These are phyloP conservation scores for Hesperia comma DNA, from an alignment of 2,888 invertebrate genomes.

Conservation along the genomic window DNA sequence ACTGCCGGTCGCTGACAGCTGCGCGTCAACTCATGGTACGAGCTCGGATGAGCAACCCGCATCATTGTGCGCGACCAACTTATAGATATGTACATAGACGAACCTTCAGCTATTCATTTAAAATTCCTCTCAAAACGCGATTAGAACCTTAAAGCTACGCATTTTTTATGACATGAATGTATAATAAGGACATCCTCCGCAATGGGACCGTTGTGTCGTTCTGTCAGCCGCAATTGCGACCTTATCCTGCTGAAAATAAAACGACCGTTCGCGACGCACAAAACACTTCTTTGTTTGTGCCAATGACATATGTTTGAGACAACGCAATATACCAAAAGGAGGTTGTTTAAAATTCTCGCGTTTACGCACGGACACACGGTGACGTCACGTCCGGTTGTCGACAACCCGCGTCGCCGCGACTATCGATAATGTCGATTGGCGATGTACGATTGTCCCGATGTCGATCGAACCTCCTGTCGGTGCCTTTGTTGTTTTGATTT, in stretches of 20 bases:
- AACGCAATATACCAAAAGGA: slow-evolving; percentile 72
- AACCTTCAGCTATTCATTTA: slow-evolving; percentile 42
- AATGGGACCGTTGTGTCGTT: slow-evolving; percentile 24
- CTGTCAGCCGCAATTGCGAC: slow-evolving; percentile 50
- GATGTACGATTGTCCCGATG: slow-evolving; percentile 66
- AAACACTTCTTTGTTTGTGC: slow-evolving; percentile 61
- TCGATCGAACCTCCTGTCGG: slow-evolving; percentile 79
- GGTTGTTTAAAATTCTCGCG: slow-evolving; percentile 81
- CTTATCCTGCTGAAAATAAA: slow-evolving; percentile 56
- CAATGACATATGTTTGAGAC: slow-evolving; percentile 73
- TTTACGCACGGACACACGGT: slow-evolving; percentile 69
- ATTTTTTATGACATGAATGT: slow-evolving; percentile 73
- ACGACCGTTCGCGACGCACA: slow-evolving; percentile 47
- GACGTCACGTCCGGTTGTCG: slow-evolving; percentile 78
- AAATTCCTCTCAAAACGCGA: slow-evolving; percentile 68
- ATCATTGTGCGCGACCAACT: slow-evolving; percentile 15
- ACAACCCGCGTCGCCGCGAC: slow-evolving; percentile 55
- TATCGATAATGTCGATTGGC: slow-evolving; percentile 62
- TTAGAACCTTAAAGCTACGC: slow-evolving; percentile 71
- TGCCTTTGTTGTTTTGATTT: slow-evolving; percentile 76
- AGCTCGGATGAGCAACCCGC: background rate
- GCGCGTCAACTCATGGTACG: slow-evolving; percentile 14
- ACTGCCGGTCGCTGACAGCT: slow-evolving; percentile 25
- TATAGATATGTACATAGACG: slow-evolving; percentile 3
- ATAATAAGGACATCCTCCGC: slow-evolving; percentile 56